These are phyloP conservation scores for Macrotrachela quadricornifera DNA, from an alignment of 1,140 invertebrate genomes.

Conservation along the genomic window DNA sequence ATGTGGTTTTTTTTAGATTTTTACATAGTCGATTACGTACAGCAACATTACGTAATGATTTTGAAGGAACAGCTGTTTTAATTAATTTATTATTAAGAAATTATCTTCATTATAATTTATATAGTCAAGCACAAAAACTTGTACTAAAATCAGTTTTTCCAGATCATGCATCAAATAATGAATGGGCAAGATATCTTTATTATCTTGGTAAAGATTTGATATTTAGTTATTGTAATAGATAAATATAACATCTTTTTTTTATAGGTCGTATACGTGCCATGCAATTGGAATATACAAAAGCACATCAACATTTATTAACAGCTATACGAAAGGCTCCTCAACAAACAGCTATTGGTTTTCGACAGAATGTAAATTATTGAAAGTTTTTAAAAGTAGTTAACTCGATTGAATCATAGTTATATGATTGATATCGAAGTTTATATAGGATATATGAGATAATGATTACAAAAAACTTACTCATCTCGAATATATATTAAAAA, in stretches of 20 bases:
- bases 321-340: slow-evolving; percentile 82
- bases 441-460: too few relatives aligned
- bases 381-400: too few relatives aligned
- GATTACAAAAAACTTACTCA: too few relatives aligned
- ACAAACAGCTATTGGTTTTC: slow-evolving; percentile 85
- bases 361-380: slow-evolving; percentile 60
- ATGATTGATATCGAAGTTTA: too few relatives aligned
- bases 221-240: background rate
- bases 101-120: slow-evolving; percentile 81
- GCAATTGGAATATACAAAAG: slow-evolving; percentile 80
- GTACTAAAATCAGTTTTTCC: slow-evolving; percentile 88
- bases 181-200: slow-evolving; percentile 88
- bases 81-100: slow-evolving; percentile 83
- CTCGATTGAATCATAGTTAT: too few relatives aligned
- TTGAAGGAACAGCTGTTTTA: slow-evolving; percentile 82
- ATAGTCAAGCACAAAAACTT: slow-evolving; percentile 67
- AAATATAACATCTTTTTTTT: slow-evolving; percentile 7
- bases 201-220: slow-evolving; percentile 42
- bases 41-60: slow-evolving; percentile 78
- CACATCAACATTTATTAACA: slow-evolving; percentile 80
- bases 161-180: slow-evolving; percentile 83
- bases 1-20: slow-evolving; percentile 40
- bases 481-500: background rate
- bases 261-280: slow-evolving; percentile 82
- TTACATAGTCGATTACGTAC: slow-evolving; percentile 72